Base-by-base conservation (phyloP, 2,888 invertebrate genomes). In the Cephus nigrinus region DNA sequence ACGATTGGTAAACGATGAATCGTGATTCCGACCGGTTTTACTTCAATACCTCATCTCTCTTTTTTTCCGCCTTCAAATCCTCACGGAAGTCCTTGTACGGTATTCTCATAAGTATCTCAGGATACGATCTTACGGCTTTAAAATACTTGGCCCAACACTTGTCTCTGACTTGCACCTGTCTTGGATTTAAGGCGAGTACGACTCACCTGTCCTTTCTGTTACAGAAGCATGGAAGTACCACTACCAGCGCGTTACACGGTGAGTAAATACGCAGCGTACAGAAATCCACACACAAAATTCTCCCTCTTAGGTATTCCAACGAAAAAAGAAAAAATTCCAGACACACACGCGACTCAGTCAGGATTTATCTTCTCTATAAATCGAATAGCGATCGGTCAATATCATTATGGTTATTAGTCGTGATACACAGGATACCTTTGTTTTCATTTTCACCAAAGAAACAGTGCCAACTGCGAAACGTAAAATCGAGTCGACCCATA, bases 161-260 rank as follows among this genome's bases (percentile, higher is more conserved):
- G 15, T 55, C 55, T 15, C 40, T 55, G 55, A 55, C 23, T 71
- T 30, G 71, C 71, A 31, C 71, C 33, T 33, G 71, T 71, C 71
- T 71, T 55, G 55, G 55, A 15, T n/a, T 74, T n/a, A 32, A 32
- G 30, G 30, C 74, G 35, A 74, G 75, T 75, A 74, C 75, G 77
- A 77, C 78, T 81, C 82, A 81, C 82, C 82, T 83, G 83, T 83
- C 23, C 23, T 15, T 40, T 55, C 81, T 82, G 81, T 83, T 83
- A 76, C 83, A 83, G 83, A 83, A 81, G 40, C 81, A 78, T 73
- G 82, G 75, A 76, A 75, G 75, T 68, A 79, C 75, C 75, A 76
- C 78, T 80, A 69, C 79, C 55, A 55, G 23, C 23, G 55, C 55
- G 55, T 23, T 23, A 23, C 23, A 55, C 23, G 55, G 55, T 55